phyloP scores from a whole-genome alignment of 37 sponge, comb jelly and placozoan species.

The Agelas oroides region DNA sequence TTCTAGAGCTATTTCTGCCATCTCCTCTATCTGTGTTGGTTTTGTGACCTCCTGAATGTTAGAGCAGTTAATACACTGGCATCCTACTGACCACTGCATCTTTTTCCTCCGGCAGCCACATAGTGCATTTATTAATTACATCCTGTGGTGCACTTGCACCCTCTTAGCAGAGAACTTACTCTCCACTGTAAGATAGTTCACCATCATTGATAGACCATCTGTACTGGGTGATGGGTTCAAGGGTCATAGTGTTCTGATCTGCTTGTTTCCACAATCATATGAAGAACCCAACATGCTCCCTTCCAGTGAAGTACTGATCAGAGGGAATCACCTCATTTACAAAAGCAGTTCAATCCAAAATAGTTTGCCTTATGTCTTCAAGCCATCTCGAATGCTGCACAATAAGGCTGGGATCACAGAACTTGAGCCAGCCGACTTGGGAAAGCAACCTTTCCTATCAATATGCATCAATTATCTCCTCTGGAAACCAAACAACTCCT shows the following conservation, averaged over 20 bases:
- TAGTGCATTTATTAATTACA: background rate
- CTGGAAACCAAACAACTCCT: too few relatives aligned
- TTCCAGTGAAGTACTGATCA: slow-evolving; percentile 14
- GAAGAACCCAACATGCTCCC: slow-evolving; percentile 2
- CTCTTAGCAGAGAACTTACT: background rate
- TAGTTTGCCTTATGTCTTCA: slow-evolving; percentile 27
- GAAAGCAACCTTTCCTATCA: too few relatives aligned
- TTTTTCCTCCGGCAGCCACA: background rate
- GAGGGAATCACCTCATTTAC: slow-evolving; percentile 32
- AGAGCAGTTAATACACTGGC: background rate
- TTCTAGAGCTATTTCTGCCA: background rate
- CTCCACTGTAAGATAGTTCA: background rate
- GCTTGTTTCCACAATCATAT: slow-evolving; percentile 25
- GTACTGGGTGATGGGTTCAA: background rate
- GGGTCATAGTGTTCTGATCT: background rate
- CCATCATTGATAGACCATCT: background rate
- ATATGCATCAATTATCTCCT: too few relatives aligned
- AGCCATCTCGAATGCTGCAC: slow-evolving; percentile 5
- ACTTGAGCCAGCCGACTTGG: background rate
- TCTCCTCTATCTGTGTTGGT: background rate
- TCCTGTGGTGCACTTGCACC: background rate
- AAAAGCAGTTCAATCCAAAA: slow-evolving; percentile 5
- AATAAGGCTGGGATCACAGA: background rate
- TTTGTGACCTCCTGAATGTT: background rate
- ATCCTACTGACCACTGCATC: background rate